phyloP scores from a whole-genome alignment of 2,888 invertebrate species.

The Tetropium fuscum region DNA sequence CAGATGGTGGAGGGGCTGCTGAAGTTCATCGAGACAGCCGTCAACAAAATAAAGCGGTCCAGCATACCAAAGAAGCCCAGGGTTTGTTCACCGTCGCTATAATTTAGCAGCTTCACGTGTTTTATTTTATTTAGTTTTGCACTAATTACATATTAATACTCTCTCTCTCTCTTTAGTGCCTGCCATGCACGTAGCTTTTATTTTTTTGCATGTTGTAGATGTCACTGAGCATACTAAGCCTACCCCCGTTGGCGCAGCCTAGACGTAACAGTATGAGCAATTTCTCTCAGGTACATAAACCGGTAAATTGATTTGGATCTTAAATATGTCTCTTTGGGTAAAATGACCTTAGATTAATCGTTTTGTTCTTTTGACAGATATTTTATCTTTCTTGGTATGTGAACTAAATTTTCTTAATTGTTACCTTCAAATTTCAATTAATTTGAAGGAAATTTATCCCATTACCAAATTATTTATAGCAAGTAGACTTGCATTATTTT shows the following conservation, averaged over 20 bases:
- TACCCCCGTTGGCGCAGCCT: conserved; percentile 62
- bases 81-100: conserved; percentile 70
- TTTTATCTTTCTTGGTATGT: too few species aligned
- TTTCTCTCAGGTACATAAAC: conserved; percentile 60
- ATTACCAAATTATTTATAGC: too few species aligned
- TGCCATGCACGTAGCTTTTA: conserved; percentile 48
- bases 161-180: conserved; percentile 44
- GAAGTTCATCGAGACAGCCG: conserved; percentile 85
- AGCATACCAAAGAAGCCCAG: conserved; percentile 75
- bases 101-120: background rate
- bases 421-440: too few species aligned
- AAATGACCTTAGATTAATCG: too few species aligned
- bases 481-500: too few species aligned
- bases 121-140: conserved; percentile 23
- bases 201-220: conserved; percentile 65
- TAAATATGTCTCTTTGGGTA: too few species aligned
- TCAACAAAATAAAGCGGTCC: conserved; percentile 87
- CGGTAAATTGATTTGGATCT: too few species aligned
- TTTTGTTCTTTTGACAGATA: too few species aligned
- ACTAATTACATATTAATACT: conserved; percentile 36
- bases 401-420: too few species aligned
- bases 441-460: too few species aligned
- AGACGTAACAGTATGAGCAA: conserved; percentile 68
- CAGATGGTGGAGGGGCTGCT: conserved; percentile 80
- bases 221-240: conserved; percentile 65